phyloP scores from a whole-genome alignment of 2,888 invertebrate genomes.

The Cantharis rustica region DNA sequence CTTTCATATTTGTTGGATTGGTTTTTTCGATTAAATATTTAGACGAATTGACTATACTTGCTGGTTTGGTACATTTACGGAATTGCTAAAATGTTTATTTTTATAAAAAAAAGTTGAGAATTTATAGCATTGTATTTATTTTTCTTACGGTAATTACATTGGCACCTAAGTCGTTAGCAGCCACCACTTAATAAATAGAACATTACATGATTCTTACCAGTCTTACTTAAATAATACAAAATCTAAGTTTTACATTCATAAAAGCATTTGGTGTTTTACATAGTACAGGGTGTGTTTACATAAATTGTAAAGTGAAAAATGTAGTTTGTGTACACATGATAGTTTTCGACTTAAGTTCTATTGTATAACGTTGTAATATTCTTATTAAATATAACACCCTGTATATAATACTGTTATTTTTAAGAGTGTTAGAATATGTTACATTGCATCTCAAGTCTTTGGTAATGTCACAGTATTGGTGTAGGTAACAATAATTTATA shows the following conservation, averaged over 20 bases:
- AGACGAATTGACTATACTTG: too few relatives aligned
- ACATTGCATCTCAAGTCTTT: slow-evolving; percentile 24
- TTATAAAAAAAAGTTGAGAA: not conserved
- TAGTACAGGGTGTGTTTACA: slow-evolving; percentile 17
- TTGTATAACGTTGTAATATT: slow-evolving; percentile 10
- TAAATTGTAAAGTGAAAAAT: slow-evolving; percentile 15
- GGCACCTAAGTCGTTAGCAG: slow-evolving; percentile 42
- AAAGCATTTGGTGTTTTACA: slow-evolving; percentile 17
- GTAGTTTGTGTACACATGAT: not conserved
- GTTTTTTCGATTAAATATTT: too few relatives aligned
- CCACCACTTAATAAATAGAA: slow-evolving; percentile 33
- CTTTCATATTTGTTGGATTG: too few relatives aligned
- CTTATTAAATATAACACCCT: slow-evolving; percentile 19
- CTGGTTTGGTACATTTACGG: too few relatives aligned
- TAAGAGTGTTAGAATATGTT: slow-evolving; percentile 13
- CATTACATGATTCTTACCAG: slow-evolving; percentile 10
- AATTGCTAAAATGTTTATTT: not conserved
- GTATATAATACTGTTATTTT: slow-evolving; percentile 23
- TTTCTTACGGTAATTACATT: slow-evolving; percentile 42
- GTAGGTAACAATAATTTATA: slow-evolving; percentile 10
- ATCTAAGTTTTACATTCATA: slow-evolving; percentile 14
- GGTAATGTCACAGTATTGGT: slow-evolving; percentile 22
- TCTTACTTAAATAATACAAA: slow-evolving; percentile 8
- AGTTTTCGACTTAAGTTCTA: slow-evolving; percentile 17
- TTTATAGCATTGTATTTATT: slow-evolving; percentile 35